Percentiles rank a stretch among this genome's conserved stretches.
Conservation (phyloP, 2,888 invertebrate genomes). For the Allygus modestus region DNA sequence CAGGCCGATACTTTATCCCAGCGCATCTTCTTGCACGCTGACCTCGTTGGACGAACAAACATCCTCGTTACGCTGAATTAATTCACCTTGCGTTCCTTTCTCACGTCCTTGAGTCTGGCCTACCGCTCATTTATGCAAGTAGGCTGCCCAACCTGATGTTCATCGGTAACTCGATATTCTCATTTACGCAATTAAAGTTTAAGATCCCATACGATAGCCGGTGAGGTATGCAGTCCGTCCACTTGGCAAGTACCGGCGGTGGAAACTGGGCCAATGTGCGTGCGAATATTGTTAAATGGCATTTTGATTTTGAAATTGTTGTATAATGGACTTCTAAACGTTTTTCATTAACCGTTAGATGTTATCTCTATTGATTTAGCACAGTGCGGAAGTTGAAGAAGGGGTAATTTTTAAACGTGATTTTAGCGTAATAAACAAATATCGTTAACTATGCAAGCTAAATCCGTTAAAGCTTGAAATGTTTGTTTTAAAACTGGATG, state of each 20-base stretch:
- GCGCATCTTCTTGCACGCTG: neutral
- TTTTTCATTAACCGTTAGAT: neutral
- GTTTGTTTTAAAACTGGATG: too few species aligned
- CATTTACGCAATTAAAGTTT: conserved; percentile 11
- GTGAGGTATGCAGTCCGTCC: conserved; percentile 2
- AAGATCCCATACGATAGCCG: neutral
- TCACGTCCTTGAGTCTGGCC: conserved; percentile 8
- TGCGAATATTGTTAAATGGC: conserved; percentile 2
- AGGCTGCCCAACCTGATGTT: conserved; percentile 6
- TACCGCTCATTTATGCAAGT: conserved; percentile 1
- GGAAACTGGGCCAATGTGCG: conserved; percentile 16
- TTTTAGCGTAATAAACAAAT: too few species aligned
- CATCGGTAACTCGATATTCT: neutral
- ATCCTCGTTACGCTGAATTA: too few species aligned
- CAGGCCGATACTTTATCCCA: neutral
- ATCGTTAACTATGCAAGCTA: too few species aligned
- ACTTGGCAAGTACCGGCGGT: neutral
- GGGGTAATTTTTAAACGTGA: too few species aligned
- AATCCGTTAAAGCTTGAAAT: too few species aligned
- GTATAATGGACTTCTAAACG: neutral
- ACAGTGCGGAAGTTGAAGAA: neutral
- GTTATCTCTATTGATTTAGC: neutral
- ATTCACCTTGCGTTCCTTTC: neutral
- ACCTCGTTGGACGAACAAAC: neutral
- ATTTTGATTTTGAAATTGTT: neutral